Evolutionary conservation across 2,797 vertebrate genomes (phyloP).

Genomic region (Loris lydekkerianus): DNA sequence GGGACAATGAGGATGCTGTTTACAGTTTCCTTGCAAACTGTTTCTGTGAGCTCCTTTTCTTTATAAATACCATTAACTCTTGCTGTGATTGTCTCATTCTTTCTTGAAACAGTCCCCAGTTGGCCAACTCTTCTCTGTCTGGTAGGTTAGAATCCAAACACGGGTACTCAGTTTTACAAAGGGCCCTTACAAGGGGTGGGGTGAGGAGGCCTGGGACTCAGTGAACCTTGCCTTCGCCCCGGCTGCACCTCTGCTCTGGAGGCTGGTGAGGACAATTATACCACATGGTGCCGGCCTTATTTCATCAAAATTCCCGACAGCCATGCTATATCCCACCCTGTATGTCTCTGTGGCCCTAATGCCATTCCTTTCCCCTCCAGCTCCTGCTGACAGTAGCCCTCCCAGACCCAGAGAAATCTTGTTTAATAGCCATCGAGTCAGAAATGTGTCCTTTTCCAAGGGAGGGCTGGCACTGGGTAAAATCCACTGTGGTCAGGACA

Average conservation of each 20-base stretch:
- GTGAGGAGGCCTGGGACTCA: neutral
- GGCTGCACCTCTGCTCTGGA: neutral
- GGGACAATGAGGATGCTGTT: constrained; percentile 81
- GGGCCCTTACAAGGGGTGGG: neutral
- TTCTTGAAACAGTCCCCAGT: neutral
- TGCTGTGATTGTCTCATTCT: constrained; percentile 15
- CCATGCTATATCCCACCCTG: accelerated
- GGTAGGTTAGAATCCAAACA: neutral
- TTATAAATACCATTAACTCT: constrained; percentile 73
- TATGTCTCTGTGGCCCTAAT: neutral
- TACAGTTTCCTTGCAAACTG: constrained; percentile 70
- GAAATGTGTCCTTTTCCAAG: neutral
- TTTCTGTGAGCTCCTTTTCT: constrained; percentile 66
- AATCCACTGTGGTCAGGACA: neutral
- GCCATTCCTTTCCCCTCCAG: neutral
- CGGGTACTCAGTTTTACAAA: neutral
- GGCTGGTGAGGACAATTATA: neutral
- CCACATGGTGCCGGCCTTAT: accelerated
- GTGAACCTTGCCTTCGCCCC: neutral
- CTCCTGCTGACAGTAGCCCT: neutral
- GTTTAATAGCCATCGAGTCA: neutral
- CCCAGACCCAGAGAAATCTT: neutral
- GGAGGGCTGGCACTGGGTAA: neutral
- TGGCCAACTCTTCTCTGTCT: neutral
- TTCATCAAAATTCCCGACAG: neutral